Base-by-base conservation (phyloP, 2,113 vertebrate genomes). In the Hystrix cristata region DNA sequence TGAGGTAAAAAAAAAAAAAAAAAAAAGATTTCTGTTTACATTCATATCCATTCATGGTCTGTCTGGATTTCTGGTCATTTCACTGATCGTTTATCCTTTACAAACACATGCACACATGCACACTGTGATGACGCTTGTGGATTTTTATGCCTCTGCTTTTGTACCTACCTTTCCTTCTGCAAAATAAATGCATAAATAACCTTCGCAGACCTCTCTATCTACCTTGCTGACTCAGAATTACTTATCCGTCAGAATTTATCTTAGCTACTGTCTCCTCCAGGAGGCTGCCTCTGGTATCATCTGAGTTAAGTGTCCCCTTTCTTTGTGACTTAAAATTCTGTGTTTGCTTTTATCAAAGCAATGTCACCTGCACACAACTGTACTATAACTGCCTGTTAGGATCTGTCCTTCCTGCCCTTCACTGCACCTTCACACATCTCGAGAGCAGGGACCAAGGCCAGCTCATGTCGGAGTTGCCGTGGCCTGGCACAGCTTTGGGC, bases 1-100 rank as follows among this genome's bases (percentile, higher is more conserved):
- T 59, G 46, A 80, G 48, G 59, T 65, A 71, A 97, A 96, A 86
- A 31, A 67, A 59, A 72, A 86, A 31, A 67, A 59, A 72, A 90
- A 38, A 38, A 38, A 38, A 38, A 90, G 57, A 38, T 69, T 91
- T 59, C 19, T 74, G 18, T 72, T 78, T 81, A 90, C 23, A 88
- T 62, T 88, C 12, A 6, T 87, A 83, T 62, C 43, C 4, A 10
- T 72, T 96, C 21, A 64, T 78, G 23, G 83, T 92, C 21, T 69
- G 1, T 43, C 74, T 95, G 48, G 31, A 46, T 76, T 60, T 65
- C 55, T 84, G 29, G 38, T 84, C 59, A 90, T 15, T 79, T 51
- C n/a, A 71, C 10, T 25, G 8, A 88, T 67, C 3, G 79, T 94
- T 31, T 27, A 51, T 64, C 90, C 46, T 59, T 92, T 6, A 95